A percentile compares a stretch with the other conserved stretches of the same genome.
These are phyloP conservation scores for Hippopotamus amphibius DNA, from an alignment of 2,113 vertebrate species.

Conservation along the genomic window DNA sequence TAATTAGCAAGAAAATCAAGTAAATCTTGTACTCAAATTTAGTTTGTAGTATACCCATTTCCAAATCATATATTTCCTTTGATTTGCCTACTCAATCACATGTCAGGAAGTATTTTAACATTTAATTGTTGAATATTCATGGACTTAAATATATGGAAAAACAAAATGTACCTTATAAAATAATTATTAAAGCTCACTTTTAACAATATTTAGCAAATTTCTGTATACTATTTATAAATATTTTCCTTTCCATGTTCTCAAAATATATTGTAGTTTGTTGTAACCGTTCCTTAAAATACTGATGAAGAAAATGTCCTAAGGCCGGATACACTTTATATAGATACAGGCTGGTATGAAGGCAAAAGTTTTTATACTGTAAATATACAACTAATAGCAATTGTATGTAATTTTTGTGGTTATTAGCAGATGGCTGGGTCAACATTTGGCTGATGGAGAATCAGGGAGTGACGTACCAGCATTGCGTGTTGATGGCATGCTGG, in stretches of 20 bases:
- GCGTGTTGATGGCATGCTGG: rapidly evolving
- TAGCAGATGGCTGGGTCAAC: not conserved
- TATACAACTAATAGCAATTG: not conserved
- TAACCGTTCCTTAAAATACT: conserved; percentile 22
- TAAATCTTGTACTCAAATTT: not conserved
- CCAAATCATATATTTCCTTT: not conserved
- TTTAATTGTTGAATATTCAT: conserved; percentile 50
- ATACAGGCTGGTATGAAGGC: not conserved
- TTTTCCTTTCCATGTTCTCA: not conserved
- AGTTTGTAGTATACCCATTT: not conserved
- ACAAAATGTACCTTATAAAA: not conserved
- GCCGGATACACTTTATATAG: not conserved
- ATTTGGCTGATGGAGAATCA: not conserved
- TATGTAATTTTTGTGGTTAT: not conserved
- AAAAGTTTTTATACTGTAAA: not conserved
- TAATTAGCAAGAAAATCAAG: not conserved
- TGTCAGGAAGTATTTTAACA: conserved; percentile 17
- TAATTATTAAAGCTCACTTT: conserved; percentile 42
- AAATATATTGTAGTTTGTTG: not conserved
- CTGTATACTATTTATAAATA: not conserved
- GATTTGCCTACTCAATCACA: not conserved
- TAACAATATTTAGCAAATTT: not conserved
- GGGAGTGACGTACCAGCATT: not conserved
- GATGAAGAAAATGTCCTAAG: not conserved
- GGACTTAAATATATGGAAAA: not conserved